These are phyloP conservation scores for Scarus forsteni DNA, from an alignment of 2,797 vertebrate species.

Conservation along the genomic window DNA sequence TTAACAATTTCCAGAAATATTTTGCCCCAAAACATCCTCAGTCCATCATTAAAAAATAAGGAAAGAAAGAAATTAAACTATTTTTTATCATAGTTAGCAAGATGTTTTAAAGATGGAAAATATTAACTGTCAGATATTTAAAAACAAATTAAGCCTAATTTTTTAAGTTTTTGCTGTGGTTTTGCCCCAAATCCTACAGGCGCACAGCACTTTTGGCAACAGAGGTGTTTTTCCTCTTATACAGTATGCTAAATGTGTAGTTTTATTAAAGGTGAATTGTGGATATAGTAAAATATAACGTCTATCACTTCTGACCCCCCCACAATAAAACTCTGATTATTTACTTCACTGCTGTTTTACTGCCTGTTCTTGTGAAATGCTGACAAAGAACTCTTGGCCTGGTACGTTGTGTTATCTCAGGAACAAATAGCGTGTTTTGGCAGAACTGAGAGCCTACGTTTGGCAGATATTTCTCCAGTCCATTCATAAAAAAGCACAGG, in stretches of 20 bases:
- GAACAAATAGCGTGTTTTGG: constrained; percentile 74
- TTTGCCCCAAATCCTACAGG: no score
- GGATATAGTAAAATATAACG: background rate
- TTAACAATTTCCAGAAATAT: no score
- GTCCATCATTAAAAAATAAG: no score
- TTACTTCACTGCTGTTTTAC: constrained; percentile 16
- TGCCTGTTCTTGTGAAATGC: constrained; percentile 8
- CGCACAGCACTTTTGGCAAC: no score
- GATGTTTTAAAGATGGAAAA: no score
- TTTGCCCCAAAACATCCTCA: no score
- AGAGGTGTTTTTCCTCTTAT: no score
- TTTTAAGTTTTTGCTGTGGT: no score
- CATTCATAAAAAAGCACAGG: constrained; percentile 79
- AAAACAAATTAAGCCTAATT: no score
- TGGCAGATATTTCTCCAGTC: constrained; percentile 76
- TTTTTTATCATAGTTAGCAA: no score
- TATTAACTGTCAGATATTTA: no score
- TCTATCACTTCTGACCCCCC: background rate
- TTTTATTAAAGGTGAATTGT: background rate
- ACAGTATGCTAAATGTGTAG: background rate
- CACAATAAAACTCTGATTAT: background rate
- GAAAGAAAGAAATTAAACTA: no score
- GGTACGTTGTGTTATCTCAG: constrained; percentile 45
- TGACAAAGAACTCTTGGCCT: constrained; percentile 50
- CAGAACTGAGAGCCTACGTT: constrained; percentile 62